Evolutionary conservation across 2,113 vertebrate species (phyloP).

Genomic region (Mirza zaza): DNA sequence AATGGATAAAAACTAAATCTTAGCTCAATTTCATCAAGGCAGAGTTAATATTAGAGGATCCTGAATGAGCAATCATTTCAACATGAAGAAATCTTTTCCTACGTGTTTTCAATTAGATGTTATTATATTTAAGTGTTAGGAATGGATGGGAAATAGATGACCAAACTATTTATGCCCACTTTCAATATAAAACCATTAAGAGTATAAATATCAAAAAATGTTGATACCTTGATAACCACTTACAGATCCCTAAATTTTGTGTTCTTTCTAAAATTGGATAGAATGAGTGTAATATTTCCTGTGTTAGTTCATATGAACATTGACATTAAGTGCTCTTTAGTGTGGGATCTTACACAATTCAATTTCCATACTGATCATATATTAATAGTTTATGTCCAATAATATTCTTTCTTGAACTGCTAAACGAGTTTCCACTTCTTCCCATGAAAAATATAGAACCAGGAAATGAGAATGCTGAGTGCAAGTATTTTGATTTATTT

Average conservation of each 20-base stretch:
- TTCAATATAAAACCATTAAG: constrained; percentile 39
- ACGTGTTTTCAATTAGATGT: background rate
- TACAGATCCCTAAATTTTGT: constrained; percentile 23
- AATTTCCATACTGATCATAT: constrained; percentile 43
- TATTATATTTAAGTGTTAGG: constrained; percentile 27
- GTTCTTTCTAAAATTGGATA: constrained; percentile 47
- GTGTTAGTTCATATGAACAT: constrained; percentile 50
- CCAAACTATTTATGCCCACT: background rate
- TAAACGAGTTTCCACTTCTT: background rate
- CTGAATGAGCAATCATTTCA: constrained; percentile 19
- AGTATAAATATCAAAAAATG: constrained; percentile 47
- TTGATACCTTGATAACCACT: background rate
- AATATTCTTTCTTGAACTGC: constrained; percentile 20
- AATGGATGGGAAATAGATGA: background rate
- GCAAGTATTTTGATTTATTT: background rate
- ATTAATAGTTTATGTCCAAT: constrained; percentile 38
- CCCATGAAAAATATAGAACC: background rate
- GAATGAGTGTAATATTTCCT: constrained; percentile 47
- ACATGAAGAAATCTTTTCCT: background rate
- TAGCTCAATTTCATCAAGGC: background rate
- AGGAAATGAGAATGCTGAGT: background rate
- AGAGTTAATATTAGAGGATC: constrained; percentile 6
- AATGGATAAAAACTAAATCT: background rate
- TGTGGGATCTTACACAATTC: constrained; percentile 44
- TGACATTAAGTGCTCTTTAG: constrained; percentile 38